Evolutionary conservation across 1,140 invertebrate species (phyloP).

Genomic region (Brachionus asplanchnoidis): DNA sequence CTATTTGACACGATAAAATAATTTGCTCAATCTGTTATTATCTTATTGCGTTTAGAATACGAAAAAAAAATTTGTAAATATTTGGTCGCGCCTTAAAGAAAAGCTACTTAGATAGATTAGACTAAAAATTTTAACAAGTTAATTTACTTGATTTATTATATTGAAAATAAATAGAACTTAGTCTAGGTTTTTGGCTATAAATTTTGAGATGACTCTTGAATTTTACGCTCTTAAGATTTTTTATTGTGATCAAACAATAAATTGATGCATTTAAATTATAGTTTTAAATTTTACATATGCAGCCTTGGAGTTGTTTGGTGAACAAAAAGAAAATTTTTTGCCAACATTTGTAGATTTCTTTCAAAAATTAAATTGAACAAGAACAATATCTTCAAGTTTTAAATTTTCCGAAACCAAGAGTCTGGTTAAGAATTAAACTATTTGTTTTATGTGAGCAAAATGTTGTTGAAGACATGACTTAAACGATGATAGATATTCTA

Average conservation of each 20-base stretch:
- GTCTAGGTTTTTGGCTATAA: not conserved
- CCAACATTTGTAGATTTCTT: not conserved
- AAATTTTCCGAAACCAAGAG: not conserved
- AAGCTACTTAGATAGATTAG: slow-evolving; percentile 1
- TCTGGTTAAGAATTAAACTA: not conserved
- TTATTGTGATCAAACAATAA: not conserved
- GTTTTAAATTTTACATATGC: not conserved
- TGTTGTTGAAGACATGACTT: not conserved
- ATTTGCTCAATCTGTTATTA: not conserved
- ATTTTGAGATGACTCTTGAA: not conserved
- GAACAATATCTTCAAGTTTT: not conserved
- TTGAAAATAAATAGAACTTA: not conserved
- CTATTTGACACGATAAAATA: not conserved
- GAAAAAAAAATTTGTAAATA: not conserved
- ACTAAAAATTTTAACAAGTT: not conserved
- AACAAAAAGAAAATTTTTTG: not conserved
- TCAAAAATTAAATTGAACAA: not conserved
- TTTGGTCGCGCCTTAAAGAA: not conserved
- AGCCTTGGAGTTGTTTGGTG: not conserved
- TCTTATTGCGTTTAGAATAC: not conserved
- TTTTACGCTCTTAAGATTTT: not conserved
- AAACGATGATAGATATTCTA: not conserved
- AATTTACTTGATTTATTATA: not conserved
- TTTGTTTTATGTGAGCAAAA: not conserved
- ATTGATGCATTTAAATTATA: not conserved